These are phyloP conservation scores for Andrena flavipes DNA, from an alignment of 2,888 invertebrate genomes.

Conservation along the genomic window DNA sequence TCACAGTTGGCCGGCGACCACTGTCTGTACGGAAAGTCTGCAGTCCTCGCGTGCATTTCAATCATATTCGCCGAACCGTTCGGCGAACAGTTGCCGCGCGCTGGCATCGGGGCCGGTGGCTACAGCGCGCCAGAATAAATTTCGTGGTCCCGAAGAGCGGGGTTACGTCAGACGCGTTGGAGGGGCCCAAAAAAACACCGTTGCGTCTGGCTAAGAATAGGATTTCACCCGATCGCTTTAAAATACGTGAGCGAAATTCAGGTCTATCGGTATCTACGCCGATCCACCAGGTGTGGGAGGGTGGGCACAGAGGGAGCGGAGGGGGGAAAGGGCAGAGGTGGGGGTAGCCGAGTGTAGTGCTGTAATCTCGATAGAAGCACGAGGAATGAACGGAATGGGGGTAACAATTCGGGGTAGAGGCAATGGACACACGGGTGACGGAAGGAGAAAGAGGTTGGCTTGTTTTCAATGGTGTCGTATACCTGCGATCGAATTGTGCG, in stretches of 20 bases:
- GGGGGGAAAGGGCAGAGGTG: neutral
- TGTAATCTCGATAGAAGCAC: constrained; percentile 39
- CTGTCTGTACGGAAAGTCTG: too few relatives aligned
- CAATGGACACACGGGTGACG: constrained; percentile 41
- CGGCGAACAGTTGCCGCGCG: neutral
- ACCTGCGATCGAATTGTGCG: constrained; percentile 83
- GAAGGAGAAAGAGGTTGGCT: constrained; percentile 72
- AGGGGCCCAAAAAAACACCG: constrained; percentile 31
- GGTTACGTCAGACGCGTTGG: constrained; percentile 27
- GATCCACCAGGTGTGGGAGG: constrained; percentile 7
- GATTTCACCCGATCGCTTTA: constrained; percentile 38
- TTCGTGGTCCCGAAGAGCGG: constrained; percentile 21
- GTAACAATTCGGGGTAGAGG: constrained; percentile 56
- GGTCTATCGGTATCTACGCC: constrained; percentile 46
- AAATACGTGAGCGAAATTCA: constrained; percentile 54
- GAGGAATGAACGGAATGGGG: constrained; percentile 21
- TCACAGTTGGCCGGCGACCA: too few relatives aligned
- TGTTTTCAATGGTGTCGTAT: constrained; percentile 83
- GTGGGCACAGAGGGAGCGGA: neutral
- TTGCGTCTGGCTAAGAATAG: constrained; percentile 48
- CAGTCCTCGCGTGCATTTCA: neutral
- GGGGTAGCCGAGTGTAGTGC: neutral
- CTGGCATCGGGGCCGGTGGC: constrained; percentile 8
- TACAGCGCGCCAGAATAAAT: constrained; percentile 25
- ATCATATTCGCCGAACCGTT: neutral